Conservation (phyloP, 2,113 vertebrate species). For the Ranitomeya variabilis region DNA sequence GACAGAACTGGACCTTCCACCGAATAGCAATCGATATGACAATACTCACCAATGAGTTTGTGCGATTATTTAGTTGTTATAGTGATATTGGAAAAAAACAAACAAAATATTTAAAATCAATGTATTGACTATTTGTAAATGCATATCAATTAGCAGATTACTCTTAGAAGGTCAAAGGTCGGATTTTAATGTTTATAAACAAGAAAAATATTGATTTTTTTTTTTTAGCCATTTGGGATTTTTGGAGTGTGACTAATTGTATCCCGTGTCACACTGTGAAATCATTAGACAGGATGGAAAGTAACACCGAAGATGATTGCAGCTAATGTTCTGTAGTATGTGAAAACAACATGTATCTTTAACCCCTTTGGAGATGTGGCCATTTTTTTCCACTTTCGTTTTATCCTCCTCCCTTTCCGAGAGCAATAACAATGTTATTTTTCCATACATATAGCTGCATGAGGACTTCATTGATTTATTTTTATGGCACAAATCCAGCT, state of each 20-base stretch:
- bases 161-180: conserved; percentile 45
- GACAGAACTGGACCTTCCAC: no score
- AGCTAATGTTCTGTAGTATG: not conserved
- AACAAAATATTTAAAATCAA: not conserved
- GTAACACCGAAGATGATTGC: not conserved
- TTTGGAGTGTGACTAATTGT: conserved; percentile 45
- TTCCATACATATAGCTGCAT: no score
- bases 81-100: not conserved
- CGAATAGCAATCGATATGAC: no score
- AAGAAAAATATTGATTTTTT: conserved; percentile 31
- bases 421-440: no score
- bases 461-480: no score
- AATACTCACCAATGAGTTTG: no score
- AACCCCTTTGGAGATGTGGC: not conserved
- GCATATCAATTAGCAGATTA: conserved; percentile 5
- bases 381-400: no score
- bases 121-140: conserved; percentile 20
- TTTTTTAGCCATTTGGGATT: not conserved
- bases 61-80: no score
- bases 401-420: no score
- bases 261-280: not conserved
- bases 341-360: not conserved
- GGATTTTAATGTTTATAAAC: conserved; percentile 29
- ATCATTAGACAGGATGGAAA: not conserved
- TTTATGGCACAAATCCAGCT: no score